phyloP scores from a whole-genome alignment of 2,797 vertebrate species.

The Acomys russatus region DNA sequence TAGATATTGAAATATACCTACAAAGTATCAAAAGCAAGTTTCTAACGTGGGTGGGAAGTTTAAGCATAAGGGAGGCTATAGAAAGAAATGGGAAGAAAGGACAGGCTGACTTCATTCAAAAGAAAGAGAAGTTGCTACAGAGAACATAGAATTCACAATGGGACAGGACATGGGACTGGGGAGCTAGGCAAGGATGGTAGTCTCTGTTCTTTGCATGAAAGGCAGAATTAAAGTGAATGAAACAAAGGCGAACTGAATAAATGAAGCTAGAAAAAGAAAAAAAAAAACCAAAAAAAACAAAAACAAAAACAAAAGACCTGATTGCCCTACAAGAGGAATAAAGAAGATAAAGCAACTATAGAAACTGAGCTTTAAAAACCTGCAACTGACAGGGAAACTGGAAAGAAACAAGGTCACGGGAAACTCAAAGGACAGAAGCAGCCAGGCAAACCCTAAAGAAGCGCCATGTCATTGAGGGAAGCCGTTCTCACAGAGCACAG shows the following conservation, averaged over 20 bases:
- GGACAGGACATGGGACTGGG: not conserved
- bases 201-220: not conserved
- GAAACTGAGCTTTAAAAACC: not conserved
- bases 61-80: accelerated
- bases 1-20: not conserved
- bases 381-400: not conserved
- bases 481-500: too few species aligned
- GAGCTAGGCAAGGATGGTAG: not conserved
- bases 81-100: not conserved
- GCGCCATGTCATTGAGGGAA: not conserved
- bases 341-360: not conserved
- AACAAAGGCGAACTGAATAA: not conserved
- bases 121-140: not conserved
- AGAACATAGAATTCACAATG: not conserved
- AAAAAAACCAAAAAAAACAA: too few species aligned
- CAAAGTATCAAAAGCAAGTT: not conserved
- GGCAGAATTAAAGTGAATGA: not conserved
- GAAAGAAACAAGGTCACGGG: not conserved
- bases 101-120: not conserved
- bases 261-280: not conserved
- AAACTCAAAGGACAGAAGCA: not conserved
- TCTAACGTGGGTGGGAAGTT: accelerated
- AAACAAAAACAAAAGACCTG: not conserved
- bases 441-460: not conserved
- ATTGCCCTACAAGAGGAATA: not conserved